Evolutionary conservation across 2,797 vertebrate species (phyloP).

Genomic region (Alcedo quadribrachys): DNA sequence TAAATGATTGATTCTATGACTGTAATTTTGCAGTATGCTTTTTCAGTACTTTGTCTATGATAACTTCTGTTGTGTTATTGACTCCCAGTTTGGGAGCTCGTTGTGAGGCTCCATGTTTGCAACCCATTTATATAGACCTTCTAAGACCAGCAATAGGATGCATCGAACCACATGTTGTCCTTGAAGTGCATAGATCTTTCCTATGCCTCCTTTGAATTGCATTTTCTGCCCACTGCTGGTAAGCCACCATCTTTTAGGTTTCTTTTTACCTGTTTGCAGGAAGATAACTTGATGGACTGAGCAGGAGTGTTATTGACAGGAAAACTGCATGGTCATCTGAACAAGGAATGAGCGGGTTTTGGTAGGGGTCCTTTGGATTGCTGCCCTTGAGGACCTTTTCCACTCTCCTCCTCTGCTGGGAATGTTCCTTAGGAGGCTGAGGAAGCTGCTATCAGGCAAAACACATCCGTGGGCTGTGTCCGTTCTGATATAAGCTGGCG

Average conservation of each 20-base stretch:
- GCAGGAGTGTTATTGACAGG: background rate
- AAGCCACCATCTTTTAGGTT: background rate
- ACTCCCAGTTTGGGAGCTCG: background rate
- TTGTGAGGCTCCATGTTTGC: background rate
- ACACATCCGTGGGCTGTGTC: background rate
- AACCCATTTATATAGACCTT: background rate
- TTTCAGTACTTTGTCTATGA: background rate
- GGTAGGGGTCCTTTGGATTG: fast-evolving
- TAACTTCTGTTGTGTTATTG: background rate
- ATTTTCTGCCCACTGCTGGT: background rate
- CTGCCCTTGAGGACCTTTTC: background rate
- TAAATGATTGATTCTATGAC: background rate
- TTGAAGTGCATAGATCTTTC: background rate
- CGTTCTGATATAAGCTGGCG: background rate
- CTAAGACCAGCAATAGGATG: background rate
- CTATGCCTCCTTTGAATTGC: background rate
- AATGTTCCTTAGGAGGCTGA: background rate
- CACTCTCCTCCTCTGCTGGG: background rate
- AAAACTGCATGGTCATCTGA: background rate
- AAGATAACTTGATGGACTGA: background rate
- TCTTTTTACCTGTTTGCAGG: fast-evolving
- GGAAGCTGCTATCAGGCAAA: background rate
- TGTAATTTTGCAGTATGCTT: background rate
- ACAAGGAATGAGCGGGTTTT: too few species aligned
- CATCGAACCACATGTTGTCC: background rate